Conservation (phyloP, 2,888 invertebrate genomes). For the Melanotus villosus region DNA sequence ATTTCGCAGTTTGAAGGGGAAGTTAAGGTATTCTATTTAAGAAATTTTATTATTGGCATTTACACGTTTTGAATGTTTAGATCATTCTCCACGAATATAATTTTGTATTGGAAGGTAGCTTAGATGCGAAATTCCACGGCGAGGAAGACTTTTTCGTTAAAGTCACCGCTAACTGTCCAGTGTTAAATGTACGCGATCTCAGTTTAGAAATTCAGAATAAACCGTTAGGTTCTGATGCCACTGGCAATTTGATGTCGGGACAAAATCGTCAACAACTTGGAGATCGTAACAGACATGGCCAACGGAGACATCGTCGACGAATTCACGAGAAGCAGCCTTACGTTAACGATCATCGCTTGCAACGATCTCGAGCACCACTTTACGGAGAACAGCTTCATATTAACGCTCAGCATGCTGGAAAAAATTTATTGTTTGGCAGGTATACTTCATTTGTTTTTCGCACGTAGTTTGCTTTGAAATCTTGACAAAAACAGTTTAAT, state of each 20-base stretch:
- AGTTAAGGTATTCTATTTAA: slow-evolving; percentile 61
- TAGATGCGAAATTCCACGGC: slow-evolving; percentile 72
- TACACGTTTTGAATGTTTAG: slow-evolving; percentile 4
- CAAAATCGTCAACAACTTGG: not conserved
- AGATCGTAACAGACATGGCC: not conserved
- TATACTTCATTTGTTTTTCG: slow-evolving; percentile 60
- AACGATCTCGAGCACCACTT: too few species aligned
- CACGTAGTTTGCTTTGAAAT: not conserved
- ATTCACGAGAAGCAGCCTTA: too few species aligned
- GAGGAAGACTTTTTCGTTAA: slow-evolving; percentile 78
- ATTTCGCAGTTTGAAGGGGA: slow-evolving; percentile 74
- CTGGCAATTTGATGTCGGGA: too few species aligned
- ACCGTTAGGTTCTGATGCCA: slow-evolving; percentile 50
- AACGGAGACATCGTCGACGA: not conserved
- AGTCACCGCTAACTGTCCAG: slow-evolving; percentile 75
- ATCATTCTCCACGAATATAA: slow-evolving; percentile 57
- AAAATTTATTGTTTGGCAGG: slow-evolving; percentile 80
- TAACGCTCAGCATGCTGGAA: slow-evolving; percentile 74
- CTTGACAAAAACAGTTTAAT: too few species aligned
- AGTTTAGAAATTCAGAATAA: slow-evolving; percentile 76
- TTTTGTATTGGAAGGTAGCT: slow-evolving; percentile 70
- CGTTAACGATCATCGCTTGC: slow-evolving; percentile 55
- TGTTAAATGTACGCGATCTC: slow-evolving; percentile 76
- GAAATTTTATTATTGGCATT: not conserved
- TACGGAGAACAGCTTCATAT: slow-evolving; percentile 76